Evolutionary conservation across 1,140 invertebrate genomes (phyloP), one percentile per base, ranked within the genome.

Genomic region (Zeugodacus cucurbitae): DNA sequence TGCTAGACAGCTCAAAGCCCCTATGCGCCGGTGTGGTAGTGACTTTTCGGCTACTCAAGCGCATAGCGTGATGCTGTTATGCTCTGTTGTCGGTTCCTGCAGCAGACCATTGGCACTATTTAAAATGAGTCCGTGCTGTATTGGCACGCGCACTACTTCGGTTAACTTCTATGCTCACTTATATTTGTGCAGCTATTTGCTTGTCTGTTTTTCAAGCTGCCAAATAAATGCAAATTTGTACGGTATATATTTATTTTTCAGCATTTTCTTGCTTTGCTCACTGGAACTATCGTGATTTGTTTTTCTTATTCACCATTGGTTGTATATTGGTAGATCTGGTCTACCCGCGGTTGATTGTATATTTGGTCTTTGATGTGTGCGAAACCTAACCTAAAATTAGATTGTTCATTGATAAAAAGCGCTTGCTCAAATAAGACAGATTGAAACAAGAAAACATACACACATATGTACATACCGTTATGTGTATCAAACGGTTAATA

Each of bases 331-430:
- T 82, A n/a, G 74, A 41, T 22, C 8, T 37, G 29, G 74, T n/a
- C 41, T 86, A 86, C 10, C n/a, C 44, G 82, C 82, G 41, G 82
- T 54, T 54, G 22, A 54, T 85, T 57, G 29, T 20, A n/a, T n/a
- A 86, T 14, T 48, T 29, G 29, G 44, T 34, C 44, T 86, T 86
- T 86, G 82, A 86, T 57, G 82, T 86, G 41, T 7, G 41, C 54
- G 54, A 6, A 34, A 54, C n/a, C 48, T 86, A 86, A 86, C 41
- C 82, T 34, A 86, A 86, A 86, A 86, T 86, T 86, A 86, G 82
- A 86, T 86, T 44, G 44, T 86, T 29, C 82, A 86, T 86, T 86
- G 82, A 86, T 86, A 86, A 74, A 70, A 74, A 4, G 3, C 37
- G 67, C 34, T 37, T 74, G 67, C 34, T 20, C 5, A 22, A 37